Evolutionary conservation across 2,113 vertebrate genomes (phyloP).

Genomic region (Passerina amoena): DNA sequence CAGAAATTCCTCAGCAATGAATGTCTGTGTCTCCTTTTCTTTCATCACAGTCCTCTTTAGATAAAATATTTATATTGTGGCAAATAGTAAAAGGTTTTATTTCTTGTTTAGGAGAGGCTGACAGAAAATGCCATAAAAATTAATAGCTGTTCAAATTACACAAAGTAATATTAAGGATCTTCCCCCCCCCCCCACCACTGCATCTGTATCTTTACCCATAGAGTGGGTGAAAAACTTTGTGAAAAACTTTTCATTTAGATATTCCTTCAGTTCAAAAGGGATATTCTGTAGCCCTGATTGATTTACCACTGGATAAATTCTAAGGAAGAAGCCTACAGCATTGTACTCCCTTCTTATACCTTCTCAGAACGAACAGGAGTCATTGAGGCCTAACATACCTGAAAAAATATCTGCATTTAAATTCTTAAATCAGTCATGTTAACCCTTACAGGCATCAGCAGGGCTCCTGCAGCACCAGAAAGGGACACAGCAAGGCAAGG

Average conservation of each 20-base stretch:
- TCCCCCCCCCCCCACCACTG: rapidly evolving
- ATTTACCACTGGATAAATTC: neutral
- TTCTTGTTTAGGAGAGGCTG: neutral
- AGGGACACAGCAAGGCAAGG: neutral
- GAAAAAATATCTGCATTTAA: neutral
- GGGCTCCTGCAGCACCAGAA: neutral
- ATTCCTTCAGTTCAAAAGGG: neutral
- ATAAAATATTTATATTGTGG: neutral
- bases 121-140: neutral
- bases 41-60: neutral
- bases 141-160: neutral
- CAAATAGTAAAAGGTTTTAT: neutral
- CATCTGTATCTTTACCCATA: neutral
- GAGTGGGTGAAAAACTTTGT: neutral
- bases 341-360: neutral
- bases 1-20: neutral
- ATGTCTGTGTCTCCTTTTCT: neutral
- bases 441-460: neutral
- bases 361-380: neutral
- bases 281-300: neutral
- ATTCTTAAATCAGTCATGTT: neutral
- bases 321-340: neutral
- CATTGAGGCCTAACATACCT: neutral
- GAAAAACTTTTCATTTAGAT: neutral
- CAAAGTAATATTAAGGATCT: neutral